Conservation (phyloP, 2,113 vertebrate species). For the Pavo muticus region DNA sequence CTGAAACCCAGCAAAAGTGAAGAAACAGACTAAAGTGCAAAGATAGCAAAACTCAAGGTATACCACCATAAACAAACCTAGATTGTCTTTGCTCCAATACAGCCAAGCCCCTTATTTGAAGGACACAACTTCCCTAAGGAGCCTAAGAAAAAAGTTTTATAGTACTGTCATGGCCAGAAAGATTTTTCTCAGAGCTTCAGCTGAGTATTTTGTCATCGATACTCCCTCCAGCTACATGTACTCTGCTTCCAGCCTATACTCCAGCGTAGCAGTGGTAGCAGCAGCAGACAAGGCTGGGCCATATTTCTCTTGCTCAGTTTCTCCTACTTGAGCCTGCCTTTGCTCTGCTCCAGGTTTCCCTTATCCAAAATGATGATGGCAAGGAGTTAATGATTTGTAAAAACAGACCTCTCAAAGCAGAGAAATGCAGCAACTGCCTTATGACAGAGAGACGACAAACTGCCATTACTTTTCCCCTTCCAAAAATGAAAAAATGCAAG, state of each 20-base stretch:
- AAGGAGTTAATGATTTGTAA: neutral
- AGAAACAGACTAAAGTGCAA: neutral
- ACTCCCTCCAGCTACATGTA: neutral
- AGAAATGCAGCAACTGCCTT: neutral
- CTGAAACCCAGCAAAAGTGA: neutral
- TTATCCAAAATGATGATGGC: neutral
- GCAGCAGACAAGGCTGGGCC: neutral
- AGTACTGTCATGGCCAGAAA: neutral
- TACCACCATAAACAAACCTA: neutral
- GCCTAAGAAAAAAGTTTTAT: neutral
- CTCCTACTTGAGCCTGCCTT: neutral
- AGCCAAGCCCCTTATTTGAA: neutral
- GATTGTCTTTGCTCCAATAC: neutral
- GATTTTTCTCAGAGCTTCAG: neutral
- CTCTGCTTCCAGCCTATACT: neutral
- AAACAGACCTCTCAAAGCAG: neutral
- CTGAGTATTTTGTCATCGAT: neutral
- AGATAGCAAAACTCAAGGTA: neutral
- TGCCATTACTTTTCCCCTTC: neutral
- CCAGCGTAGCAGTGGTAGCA: neutral
- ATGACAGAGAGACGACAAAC: neutral
- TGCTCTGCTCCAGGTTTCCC: neutral
- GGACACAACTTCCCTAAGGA: neutral
- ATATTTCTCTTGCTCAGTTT: neutral
- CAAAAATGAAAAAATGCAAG: neutral